These are phyloP conservation scores for Platanista minor DNA, from an alignment of 2,113 vertebrate species.

Conservation along the genomic window DNA sequence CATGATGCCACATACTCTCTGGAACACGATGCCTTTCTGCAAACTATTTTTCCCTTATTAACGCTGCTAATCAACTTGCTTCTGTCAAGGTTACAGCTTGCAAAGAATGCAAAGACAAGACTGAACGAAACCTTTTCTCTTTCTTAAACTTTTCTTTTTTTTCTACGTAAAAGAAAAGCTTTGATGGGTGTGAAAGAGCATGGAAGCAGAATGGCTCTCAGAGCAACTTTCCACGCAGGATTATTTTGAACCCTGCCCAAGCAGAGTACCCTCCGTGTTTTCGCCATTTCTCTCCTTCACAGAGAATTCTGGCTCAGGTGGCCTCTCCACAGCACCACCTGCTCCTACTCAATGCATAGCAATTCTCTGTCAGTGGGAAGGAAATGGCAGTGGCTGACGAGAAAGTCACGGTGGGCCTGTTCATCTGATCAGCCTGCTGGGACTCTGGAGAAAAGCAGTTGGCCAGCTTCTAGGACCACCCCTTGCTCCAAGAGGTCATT, in stretches of 20 bases:
- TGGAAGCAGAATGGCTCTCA: not conserved
- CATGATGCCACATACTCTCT: not conserved
- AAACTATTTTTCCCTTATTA: not conserved
- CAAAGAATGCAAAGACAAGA: not conserved
- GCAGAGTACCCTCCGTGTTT: not conserved
- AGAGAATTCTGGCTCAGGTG: not conserved
- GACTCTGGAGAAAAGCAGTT: not conserved
- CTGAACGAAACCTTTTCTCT: not conserved
- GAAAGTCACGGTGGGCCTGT: not conserved
- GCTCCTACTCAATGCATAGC: not conserved
- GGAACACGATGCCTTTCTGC: not conserved
- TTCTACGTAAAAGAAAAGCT: not conserved
- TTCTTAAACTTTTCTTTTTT: not conserved
- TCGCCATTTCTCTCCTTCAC: not conserved
- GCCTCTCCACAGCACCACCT: not conserved
- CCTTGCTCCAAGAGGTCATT: not conserved
- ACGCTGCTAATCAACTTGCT: not conserved
- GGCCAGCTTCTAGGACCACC: not conserved
- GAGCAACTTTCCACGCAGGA: not conserved
- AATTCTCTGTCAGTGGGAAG: not conserved
- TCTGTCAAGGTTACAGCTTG: not conserved
- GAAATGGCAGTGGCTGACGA: not conserved
- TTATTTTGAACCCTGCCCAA: not conserved
- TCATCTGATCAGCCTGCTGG: not conserved
- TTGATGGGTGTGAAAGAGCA: not conserved